Evolutionary conservation across 1,140 invertebrate genomes (phyloP).

Genomic region (Achatina immaculata): DNA sequence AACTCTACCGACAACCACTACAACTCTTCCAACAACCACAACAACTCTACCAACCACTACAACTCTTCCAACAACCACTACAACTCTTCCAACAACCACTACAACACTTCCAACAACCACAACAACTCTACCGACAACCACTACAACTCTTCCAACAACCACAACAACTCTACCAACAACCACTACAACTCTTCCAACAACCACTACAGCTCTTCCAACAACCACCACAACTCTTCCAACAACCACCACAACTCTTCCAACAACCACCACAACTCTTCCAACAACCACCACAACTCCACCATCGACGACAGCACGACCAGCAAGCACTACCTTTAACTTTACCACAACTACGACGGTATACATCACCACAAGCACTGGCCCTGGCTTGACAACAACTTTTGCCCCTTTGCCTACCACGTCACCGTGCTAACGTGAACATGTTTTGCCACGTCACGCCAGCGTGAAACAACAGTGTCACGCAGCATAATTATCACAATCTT

Average conservation of each 20-base stretch:
- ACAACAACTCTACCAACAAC: neutral
- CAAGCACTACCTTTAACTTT: neutral
- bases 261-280: neutral
- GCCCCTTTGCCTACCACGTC: neutral
- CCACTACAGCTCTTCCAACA: neutral
- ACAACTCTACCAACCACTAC: neutral
- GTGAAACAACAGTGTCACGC: too few relatives aligned
- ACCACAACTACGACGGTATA: neutral
- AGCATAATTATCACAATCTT: too few relatives aligned
- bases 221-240: neutral
- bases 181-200: neutral
- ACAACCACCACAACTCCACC: slow-evolving; percentile 1
- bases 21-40: neutral
- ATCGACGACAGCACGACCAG: neutral
- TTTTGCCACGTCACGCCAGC: too few relatives aligned
- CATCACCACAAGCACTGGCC: neutral
- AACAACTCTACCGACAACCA: neutral
- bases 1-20: neutral
- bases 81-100: slow-evolving; percentile 14
- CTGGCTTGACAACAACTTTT: slow-evolving; percentile 1
- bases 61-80: neutral
- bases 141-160: slow-evolving; percentile 1
- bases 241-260: neutral
- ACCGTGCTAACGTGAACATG: too few relatives aligned
- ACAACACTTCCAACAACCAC: slow-evolving; percentile 9